These are phyloP conservation scores for Gambusia affinis DNA, from an alignment of 2,113 vertebrate genomes.

Conservation along the genomic window DNA sequence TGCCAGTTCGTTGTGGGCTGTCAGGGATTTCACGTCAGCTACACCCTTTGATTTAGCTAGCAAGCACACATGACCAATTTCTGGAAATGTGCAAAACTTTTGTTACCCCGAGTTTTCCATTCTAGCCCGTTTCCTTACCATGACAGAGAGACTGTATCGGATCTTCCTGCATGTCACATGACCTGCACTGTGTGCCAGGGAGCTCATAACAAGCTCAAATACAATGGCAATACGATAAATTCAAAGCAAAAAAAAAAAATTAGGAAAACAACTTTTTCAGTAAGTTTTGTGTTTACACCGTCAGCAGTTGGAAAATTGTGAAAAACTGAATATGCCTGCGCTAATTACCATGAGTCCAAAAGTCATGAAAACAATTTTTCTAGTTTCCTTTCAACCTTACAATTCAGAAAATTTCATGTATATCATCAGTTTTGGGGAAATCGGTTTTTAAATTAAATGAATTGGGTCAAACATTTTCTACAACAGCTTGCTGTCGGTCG, in stretches of 20 bases:
- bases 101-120: not conserved
- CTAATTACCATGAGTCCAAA: not conserved
- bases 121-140: not conserved
- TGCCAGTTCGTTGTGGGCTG: too few relatives aligned
- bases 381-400: not conserved
- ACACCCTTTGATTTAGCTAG: not conserved
- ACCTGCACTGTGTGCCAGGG: not conserved
- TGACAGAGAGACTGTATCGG: not conserved
- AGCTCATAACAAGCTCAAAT: too few relatives aligned
- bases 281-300: too few relatives aligned
- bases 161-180: not conserved
- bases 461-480: too few relatives aligned
- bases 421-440: too few relatives aligned
- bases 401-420: too few relatives aligned
- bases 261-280: not conserved
- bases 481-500: too few relatives aligned
- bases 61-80: not conserved
- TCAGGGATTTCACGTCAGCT: too few relatives aligned
- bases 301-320: too few relatives aligned
- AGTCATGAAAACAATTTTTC: not conserved
- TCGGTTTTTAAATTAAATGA: too few relatives aligned
- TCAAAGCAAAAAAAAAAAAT: not conserved
- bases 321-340: too few relatives aligned
- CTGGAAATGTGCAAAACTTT: not conserved
- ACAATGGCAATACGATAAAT: not conserved